Conservation (phyloP, 2,888 invertebrate genomes). For the Tetragonisca angustula region DNA sequence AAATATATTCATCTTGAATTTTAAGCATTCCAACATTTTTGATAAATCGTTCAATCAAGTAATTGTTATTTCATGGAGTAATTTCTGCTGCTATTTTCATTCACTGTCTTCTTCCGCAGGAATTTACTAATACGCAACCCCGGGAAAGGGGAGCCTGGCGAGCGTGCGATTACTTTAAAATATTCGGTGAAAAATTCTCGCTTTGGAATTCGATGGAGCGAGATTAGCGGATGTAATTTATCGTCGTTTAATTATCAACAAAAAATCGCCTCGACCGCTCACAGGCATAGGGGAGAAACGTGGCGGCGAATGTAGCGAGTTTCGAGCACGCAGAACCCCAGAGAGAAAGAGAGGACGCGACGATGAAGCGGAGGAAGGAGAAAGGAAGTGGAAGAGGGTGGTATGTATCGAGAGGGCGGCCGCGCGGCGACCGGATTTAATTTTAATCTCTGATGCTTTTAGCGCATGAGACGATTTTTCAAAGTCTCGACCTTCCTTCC, state of each 20-base stretch:
- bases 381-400: neutral
- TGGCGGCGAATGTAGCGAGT: constrained; percentile 26
- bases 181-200: constrained; percentile 57
- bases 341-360: neutral
- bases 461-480: constrained; percentile 76
- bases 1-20: neutral
- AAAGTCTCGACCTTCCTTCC: constrained; percentile 66
- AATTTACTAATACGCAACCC: constrained; percentile 41
- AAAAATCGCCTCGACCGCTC: constrained; percentile 57
- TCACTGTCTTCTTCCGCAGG: neutral
- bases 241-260: constrained; percentile 70
- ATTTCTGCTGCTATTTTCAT: neutral
- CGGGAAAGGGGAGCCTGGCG: neutral
- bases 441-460: constrained; percentile 78
- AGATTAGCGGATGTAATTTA: constrained; percentile 62
- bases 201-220: constrained; percentile 55
- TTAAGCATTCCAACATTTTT: accelerated
- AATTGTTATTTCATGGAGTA: constrained; percentile 3
- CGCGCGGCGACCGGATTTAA: constrained; percentile 69
- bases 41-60: neutral
- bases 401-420: constrained; percentile 47
- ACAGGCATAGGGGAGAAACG: constrained; percentile 28
- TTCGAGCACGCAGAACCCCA: neutral
- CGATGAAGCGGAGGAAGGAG: neutral
- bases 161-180: constrained; percentile 48